Percentiles rank a stretch among this genome's conserved stretches.
Evolutionary conservation across 2,113 vertebrate species (phyloP).

Genomic region (Carassius carassius): DNA sequence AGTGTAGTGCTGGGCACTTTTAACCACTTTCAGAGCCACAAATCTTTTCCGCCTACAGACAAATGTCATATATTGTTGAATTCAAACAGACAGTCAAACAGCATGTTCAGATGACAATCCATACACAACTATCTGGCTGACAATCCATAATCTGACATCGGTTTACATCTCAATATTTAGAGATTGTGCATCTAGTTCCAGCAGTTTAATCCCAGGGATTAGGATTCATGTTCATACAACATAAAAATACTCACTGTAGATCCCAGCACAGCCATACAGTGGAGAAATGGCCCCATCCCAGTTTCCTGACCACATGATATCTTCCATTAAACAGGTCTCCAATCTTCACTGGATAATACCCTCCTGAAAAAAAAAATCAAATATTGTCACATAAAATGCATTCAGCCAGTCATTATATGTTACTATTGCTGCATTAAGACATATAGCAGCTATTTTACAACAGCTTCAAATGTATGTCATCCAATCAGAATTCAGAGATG

Average conservation of each 20-base stretch:
- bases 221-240: background rate
- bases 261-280: conserved; percentile 97
- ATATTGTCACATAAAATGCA: background rate
- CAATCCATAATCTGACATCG: background rate
- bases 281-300: conserved; percentile 94
- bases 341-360: conserved; percentile 89
- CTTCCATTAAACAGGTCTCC: conserved; percentile 89
- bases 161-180: conserved; percentile 1
- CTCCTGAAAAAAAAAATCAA: conserved; percentile 71
- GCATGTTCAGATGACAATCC: background rate
- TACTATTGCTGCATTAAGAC: background rate
- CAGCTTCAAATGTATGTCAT: background rate
- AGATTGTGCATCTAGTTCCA: conserved; percentile 5
- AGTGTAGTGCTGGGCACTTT: conserved; percentile 89
- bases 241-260: conserved; percentile 79
- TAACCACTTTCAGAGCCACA: conserved; percentile 91
- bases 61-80: background rate
- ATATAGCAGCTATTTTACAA: background rate
- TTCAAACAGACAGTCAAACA: background rate
- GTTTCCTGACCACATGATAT: conserved; percentile 90
- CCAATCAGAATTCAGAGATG: background rate
- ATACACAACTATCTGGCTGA: background rate
- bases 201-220: background rate
- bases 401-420: background rate
- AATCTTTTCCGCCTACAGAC: conserved; percentile 85